Evolutionary conservation across 2,113 vertebrate genomes (phyloP), one percentile per base, ranked within the genome.

Genomic region (Sebastes fasciatus): DNA sequence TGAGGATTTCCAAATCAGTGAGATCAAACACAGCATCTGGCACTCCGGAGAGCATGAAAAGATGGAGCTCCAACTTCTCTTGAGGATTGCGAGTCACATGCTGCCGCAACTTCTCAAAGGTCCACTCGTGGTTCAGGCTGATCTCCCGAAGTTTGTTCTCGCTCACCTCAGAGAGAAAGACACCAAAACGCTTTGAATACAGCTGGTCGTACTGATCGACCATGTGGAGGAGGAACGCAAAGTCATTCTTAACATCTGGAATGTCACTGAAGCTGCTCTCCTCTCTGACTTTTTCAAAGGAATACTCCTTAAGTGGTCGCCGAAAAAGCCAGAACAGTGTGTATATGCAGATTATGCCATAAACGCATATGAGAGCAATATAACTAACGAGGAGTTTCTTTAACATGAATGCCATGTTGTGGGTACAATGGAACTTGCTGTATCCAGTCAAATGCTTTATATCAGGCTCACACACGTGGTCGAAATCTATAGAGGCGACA

Each of bases 261-360:
- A 99, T 99, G 88, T 99, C 98, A 19, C 98, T 99, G 88, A 99
- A 99, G 91, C 97, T 99, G 87, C 98, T 99, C 92, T 99, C 98
- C 77, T 99, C 98, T 86, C 98, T 89, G 69, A 99, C 98, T 85
- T 99, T 99, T 74, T 99, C 98, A 75, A 99, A 99, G 0, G 98
- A 99, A 65, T 99, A 99, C 86, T 99, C 98, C 88, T 99, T 99
- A 19, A 99, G 93, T 14, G 98, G 97, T 71, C 98, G 96, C 64
- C 98, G 96, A 86, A 99, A 98, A 21, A 99, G 93, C 98, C 98
- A 99, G 92, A 99, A 99, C 55, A 99, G 96, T 0, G 98, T 99
- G 86, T 99, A 98, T 66, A 99, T 96, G 84, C 98, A 99, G 88
- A 99, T 97, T 12, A 98, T 88, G 26, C 98, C 98, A 77, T 99